Conservation (phyloP, 2,888 invertebrate genomes). For the Archips xylosteana region DNA sequence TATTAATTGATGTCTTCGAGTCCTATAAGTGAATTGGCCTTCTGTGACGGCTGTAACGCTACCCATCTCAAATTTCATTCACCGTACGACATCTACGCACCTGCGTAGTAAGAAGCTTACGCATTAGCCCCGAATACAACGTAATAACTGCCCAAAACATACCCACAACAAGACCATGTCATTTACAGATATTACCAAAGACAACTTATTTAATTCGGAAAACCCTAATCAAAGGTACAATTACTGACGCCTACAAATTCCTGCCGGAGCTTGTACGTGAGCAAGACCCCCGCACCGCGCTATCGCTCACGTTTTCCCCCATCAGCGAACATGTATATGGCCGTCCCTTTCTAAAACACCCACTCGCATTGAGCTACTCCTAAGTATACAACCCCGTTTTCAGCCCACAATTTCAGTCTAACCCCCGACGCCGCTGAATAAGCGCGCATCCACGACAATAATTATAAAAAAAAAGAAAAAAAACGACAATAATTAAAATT, state of each 20-base stretch:
- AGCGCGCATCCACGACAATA: constrained; percentile 49
- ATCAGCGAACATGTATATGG: constrained; percentile 36
- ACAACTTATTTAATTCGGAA: constrained; percentile 70
- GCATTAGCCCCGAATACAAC: neutral
- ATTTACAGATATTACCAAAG: constrained; percentile 31
- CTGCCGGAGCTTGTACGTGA: constrained; percentile 63
- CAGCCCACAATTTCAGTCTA: constrained; percentile 71
- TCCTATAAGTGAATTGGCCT: neutral
- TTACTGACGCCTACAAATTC: constrained; percentile 77
- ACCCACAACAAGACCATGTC: neutral
- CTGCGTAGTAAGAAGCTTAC: constrained; percentile 4
- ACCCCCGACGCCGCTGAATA: constrained; percentile 56
- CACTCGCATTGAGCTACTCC: constrained; percentile 65
- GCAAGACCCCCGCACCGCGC: constrained; percentile 58
- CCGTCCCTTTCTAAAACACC: constrained; percentile 68
- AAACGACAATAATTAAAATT: constrained; percentile 41
- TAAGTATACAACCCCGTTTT: constrained; percentile 71
- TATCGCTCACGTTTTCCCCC: constrained; percentile 52
- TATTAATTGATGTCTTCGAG: neutral
- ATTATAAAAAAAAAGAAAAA: constrained; percentile 43
- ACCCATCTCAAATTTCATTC: constrained; percentile 6
- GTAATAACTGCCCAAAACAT: neutral
- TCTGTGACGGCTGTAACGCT: neutral
- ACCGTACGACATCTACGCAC: neutral
- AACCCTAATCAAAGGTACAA: constrained; percentile 73